Evolutionary conservation across 2,113 vertebrate genomes (phyloP).

Genomic region (Daboia siamensis): DNA sequence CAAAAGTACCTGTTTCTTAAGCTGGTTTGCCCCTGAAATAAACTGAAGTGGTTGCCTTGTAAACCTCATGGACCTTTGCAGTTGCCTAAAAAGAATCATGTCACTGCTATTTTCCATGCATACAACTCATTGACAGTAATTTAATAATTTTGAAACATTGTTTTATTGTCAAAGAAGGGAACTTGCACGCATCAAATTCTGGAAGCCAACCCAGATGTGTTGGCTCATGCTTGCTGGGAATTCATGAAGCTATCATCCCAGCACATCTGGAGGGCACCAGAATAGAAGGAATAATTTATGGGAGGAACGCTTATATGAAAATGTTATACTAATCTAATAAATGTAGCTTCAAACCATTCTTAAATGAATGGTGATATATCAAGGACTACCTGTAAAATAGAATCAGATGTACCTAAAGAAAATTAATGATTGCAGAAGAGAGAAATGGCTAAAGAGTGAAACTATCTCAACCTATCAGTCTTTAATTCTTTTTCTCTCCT

Average conservation of each 20-base stretch:
- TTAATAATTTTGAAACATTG: neutral
- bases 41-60: neutral
- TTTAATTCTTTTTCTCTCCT: conserved; percentile 18
- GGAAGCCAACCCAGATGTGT: neutral
- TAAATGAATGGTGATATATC: neutral
- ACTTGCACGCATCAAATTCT: neutral
- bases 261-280: neutral
- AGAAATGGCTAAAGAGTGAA: neutral
- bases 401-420: neutral
- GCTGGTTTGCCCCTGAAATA: neutral
- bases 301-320: neutral
- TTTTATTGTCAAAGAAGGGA: neutral
- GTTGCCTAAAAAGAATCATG: neutral
- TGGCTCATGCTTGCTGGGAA: neutral
- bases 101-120: neutral
- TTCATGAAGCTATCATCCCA: neutral
- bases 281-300: neutral
- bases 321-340: neutral
- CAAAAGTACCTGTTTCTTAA: neutral
- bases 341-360: neutral
- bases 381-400: neutral
- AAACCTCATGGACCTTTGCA: neutral
- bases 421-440: neutral
- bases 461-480: neutral
- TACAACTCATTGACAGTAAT: neutral